phyloP scores from a whole-genome alignment of 2,113 vertebrate species.

The Megaceryle torquata region DNA sequence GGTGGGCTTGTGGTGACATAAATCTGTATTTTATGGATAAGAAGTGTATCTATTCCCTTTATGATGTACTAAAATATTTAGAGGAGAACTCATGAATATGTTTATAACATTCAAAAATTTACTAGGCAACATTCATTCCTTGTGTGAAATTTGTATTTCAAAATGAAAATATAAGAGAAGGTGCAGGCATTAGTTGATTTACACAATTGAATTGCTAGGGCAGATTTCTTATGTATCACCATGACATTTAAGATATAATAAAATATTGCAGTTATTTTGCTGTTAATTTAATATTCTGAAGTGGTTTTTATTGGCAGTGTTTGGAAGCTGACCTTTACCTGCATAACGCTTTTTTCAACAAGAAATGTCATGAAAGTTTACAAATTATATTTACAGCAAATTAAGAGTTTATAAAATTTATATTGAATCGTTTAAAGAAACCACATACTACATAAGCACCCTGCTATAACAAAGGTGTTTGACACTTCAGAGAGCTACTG shows the following conservation, averaged over 20 bases:
- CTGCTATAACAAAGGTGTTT: not conserved
- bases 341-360: constrained; percentile 14
- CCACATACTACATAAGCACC: not conserved
- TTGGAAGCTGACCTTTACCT: constrained; percentile 40
- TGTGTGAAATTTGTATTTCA: constrained; percentile 42
- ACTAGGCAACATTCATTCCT: constrained; percentile 10
- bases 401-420: not conserved
- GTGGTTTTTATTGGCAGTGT: not conserved
- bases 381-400: constrained; percentile 6
- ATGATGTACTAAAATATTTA: constrained; percentile 55
- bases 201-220: not conserved
- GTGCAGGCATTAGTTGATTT: not conserved
- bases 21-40: constrained; percentile 38
- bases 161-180: constrained; percentile 17
- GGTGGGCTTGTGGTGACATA: not conserved
- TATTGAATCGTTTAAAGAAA: constrained; percentile 4
- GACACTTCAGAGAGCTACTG: not conserved
- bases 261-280: constrained; percentile 8
- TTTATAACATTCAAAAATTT: constrained; percentile 37
- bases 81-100: constrained; percentile 23
- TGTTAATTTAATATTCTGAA: constrained; percentile 48
- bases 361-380: constrained; percentile 32
- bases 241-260: constrained; percentile 47
- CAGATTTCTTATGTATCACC: not conserved
- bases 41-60: constrained; percentile 40